A percentile compares a stretch with the other conserved stretches of the same genome.
These are phyloP conservation scores for Agrotis clavis DNA, from an alignment of 2,888 invertebrate genomes.

Conservation along the genomic window DNA sequence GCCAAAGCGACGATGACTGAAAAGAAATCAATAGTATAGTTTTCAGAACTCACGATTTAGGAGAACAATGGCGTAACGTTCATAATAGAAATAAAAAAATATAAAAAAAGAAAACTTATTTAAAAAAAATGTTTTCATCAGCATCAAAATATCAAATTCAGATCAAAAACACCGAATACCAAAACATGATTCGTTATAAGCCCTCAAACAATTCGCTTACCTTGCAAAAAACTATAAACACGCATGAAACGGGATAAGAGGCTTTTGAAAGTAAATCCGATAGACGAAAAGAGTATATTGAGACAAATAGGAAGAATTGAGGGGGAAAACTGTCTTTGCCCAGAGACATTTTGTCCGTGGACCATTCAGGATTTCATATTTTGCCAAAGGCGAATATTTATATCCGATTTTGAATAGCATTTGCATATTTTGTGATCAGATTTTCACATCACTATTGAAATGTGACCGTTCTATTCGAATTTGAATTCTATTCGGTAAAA, in stretches of 20 bases:
- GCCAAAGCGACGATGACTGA: background rate
- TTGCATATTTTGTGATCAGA: conserved; percentile 15
- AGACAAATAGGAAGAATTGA: conserved; percentile 78
- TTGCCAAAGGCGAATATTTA: conserved; percentile 21
- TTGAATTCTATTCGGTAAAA: conserved; percentile 11
- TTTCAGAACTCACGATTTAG: too few relatives aligned
- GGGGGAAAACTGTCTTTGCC: conserved; percentile 65
- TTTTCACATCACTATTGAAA: conserved; percentile 30
- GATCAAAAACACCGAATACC: conserved; percentile 16
- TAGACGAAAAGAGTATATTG: conserved; percentile 75
- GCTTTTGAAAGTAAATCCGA: conserved; percentile 76
- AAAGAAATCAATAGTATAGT: background rate
- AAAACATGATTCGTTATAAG: conserved; percentile 32
- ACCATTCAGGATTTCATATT: conserved; percentile 59
- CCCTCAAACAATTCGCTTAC: conserved; percentile 41
- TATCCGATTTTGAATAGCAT: conserved; percentile 20
- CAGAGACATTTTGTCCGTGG: conserved; percentile 60
- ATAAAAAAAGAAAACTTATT: too few relatives aligned
- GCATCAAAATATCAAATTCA: background rate
- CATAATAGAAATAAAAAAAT: too few relatives aligned
- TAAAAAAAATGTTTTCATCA: background rate
- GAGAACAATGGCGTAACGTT: too few relatives aligned
- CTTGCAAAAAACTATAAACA: conserved; percentile 65
- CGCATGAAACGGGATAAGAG: conserved; percentile 74
- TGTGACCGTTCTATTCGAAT: conserved; percentile 7